Conservation (phyloP, 2,888 invertebrate genomes). For the Ecdyonurus torrentis region DNA sequence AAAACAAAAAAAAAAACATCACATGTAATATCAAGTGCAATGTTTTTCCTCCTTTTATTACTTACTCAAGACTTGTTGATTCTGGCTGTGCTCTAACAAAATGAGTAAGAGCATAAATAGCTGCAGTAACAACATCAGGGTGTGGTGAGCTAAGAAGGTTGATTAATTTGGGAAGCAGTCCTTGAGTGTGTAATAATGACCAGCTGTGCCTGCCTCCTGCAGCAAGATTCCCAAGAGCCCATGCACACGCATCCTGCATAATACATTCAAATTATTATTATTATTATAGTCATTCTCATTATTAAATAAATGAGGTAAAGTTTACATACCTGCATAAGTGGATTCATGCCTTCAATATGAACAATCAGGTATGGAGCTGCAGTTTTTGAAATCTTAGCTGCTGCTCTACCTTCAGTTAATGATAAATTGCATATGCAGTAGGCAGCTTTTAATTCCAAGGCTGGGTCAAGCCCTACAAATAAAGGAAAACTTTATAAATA, state of each 20-base stretch:
- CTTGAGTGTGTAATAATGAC: not conserved
- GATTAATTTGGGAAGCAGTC: not conserved
- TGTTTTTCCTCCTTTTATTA: too few species aligned
- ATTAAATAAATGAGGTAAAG: not conserved
- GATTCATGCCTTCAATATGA: not conserved
- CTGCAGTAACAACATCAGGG: not conserved
- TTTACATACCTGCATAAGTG: not conserved
- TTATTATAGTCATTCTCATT: not conserved
- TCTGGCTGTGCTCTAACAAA: not conserved
- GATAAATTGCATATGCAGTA: not conserved
- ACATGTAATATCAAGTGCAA: too few species aligned
- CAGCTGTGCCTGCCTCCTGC: not conserved
- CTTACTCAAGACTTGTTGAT: not conserved
- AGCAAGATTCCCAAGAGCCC: not conserved
- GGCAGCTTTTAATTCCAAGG: not conserved
- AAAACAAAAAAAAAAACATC: not conserved
- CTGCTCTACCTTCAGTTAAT: not conserved
- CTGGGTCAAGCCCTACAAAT: not conserved
- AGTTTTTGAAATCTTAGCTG: not conserved
- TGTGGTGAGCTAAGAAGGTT: not conserved
- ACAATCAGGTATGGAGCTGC: not conserved
- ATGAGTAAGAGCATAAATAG: not conserved
- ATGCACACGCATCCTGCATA: not conserved
- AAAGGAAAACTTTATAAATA: too few species aligned
- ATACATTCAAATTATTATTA: not conserved